Evolutionary conservation across 2,888 invertebrate species (phyloP).

Genomic region (Syrphus vitripennis): DNA sequence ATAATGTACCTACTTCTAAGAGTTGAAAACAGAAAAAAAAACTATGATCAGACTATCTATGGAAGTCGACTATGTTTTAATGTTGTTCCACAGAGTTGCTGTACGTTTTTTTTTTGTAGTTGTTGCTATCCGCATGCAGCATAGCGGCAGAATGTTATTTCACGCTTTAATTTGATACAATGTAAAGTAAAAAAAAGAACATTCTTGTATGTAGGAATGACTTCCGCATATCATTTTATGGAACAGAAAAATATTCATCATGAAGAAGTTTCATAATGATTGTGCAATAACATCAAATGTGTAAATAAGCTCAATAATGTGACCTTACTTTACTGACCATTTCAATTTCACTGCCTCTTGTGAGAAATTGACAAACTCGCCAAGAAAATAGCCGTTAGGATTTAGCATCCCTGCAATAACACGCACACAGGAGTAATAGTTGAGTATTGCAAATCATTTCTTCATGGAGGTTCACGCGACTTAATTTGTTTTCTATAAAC

Average conservation of each 20-base stretch:
- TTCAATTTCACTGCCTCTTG: no score
- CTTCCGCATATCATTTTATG: conserved; percentile 35
- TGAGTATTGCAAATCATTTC: no score
- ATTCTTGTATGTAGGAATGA: conserved; percentile 9
- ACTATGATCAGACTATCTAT: conserved; percentile 36
- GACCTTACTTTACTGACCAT: no score
- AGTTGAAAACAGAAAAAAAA: conserved; percentile 1
- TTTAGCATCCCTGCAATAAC: no score
- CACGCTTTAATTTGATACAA: conserved; percentile 57
- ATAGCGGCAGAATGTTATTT: conserved; percentile 38
- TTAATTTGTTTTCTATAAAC: no score
- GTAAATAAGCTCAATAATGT: neutral
- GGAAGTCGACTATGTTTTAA: conserved; percentile 52
- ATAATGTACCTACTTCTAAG: neutral
- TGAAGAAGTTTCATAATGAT: neutral
- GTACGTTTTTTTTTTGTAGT: conserved; percentile 6
- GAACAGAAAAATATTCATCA: neutral
- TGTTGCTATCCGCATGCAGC: neutral
- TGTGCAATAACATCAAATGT: neutral
- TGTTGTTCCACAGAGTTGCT: conserved; percentile 31
- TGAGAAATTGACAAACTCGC: no score
- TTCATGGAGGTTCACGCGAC: no score
- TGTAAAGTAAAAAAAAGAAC: conserved; percentile 18
- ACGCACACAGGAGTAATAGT: no score
- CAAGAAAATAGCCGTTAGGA: no score